Evolutionary conservation across 1,140 invertebrate species (phyloP).

Genomic region (Eueides isabella): DNA sequence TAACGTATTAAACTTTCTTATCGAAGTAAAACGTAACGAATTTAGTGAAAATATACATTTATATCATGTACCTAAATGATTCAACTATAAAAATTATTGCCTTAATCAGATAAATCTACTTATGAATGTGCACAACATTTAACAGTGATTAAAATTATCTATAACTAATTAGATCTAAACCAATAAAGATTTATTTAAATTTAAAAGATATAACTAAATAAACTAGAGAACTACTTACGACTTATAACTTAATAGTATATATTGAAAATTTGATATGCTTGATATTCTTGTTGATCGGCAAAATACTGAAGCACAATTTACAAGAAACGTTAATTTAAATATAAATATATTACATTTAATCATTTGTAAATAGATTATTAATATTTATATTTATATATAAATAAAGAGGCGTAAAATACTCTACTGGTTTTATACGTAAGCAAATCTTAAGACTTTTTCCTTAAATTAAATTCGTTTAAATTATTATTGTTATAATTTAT

Average conservation of each 20-base stretch:
- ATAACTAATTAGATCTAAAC: slow-evolving; percentile 72
- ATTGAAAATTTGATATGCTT: slow-evolving; percentile 74
- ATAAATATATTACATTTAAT: no score
- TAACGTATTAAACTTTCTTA: slow-evolving; percentile 26
- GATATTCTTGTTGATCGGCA: slow-evolving; percentile 72
- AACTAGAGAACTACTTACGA: slow-evolving; percentile 45
- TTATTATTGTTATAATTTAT: no score
- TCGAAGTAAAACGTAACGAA: slow-evolving; percentile 39
- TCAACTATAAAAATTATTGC: slow-evolving; percentile 76
- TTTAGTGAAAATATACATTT: slow-evolving; percentile 37
- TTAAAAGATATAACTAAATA: slow-evolving; percentile 64
- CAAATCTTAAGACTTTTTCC: no score
- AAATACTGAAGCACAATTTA: slow-evolving; percentile 52
- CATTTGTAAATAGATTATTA: no score
- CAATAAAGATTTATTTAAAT: slow-evolving; percentile 56
- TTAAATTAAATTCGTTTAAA: no score
- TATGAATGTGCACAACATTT: slow-evolving; percentile 80
- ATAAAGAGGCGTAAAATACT: no score
- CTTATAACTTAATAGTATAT: slow-evolving; percentile 61
- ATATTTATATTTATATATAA: no score
- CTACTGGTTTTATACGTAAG: no score
- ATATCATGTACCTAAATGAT: slow-evolving; percentile 46
- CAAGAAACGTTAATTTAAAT: not conserved
- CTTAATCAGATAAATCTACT: slow-evolving; percentile 69
- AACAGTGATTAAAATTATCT: slow-evolving; percentile 80